Conservation (phyloP, 1,140 invertebrate genomes). For the Arion vulgaris region DNA sequence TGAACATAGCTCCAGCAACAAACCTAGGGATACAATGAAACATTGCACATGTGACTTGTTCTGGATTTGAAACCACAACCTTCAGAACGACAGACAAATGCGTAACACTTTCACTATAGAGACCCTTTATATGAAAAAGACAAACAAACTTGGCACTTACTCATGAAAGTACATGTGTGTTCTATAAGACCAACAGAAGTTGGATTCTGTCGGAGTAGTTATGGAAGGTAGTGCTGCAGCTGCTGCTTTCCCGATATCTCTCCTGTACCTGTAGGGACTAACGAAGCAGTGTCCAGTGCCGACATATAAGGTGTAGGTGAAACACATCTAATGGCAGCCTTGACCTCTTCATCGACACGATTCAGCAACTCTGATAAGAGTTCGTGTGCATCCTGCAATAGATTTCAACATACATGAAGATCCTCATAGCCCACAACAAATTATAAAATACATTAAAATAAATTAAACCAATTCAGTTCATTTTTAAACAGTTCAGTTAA, state of each 20-base stretch:
- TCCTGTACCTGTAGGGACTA: neutral
- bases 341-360: constrained; percentile 29
- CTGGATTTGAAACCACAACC: too few species aligned
- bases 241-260: neutral
- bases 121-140: too few species aligned
- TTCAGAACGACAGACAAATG: too few species aligned
- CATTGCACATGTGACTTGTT: too few species aligned
- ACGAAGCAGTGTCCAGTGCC: neutral
- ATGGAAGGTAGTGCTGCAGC: neutral
- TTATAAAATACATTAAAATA: too few species aligned
- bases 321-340: neutral
- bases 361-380: constrained; percentile 28
- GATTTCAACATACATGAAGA: neutral
- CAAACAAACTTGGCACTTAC: too few species aligned
- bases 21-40: too few species aligned
- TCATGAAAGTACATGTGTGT: constrained; percentile 19
- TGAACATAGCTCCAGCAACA: too few species aligned
- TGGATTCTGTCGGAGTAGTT: constrained; percentile 1
- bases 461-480: too few species aligned
- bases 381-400: constrained; percentile 34
- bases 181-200: constrained; percentile 26
- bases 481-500: too few species aligned
- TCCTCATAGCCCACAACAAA: neutral
- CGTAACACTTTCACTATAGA: too few species aligned
- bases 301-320: neutral